Evolutionary conservation across 2,888 invertebrate species (phyloP).

Genomic region (Polymixis flavicincta): DNA sequence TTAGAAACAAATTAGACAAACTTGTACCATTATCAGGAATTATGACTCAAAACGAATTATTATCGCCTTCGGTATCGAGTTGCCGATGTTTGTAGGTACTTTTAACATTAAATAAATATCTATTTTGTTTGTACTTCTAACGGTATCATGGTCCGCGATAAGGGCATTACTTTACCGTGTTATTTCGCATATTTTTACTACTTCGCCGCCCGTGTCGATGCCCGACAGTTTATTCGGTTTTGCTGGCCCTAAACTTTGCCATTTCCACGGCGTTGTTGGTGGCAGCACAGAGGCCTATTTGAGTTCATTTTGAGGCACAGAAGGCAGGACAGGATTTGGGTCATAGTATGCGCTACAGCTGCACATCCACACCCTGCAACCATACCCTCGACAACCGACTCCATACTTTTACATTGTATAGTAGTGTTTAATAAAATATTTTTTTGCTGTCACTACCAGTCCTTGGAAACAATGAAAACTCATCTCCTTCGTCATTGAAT

Average conservation of each 20-base stretch:
- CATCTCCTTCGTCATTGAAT: constrained; percentile 6
- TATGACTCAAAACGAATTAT: constrained; percentile 50
- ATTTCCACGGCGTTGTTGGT: not conserved
- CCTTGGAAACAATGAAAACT: constrained; percentile 14
- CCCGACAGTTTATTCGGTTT: too few species aligned
- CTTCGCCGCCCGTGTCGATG: not conserved
- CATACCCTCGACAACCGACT: too few species aligned
- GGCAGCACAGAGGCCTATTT: too few species aligned
- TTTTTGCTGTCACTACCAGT: not conserved
- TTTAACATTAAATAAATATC: constrained; percentile 36
- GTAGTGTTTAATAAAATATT: not conserved
- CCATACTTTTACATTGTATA: not conserved
- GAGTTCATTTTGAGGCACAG: not conserved
- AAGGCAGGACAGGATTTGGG: not conserved
- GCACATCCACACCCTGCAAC: not conserved
- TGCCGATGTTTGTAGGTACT: constrained; percentile 58
- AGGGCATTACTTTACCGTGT: not conserved
- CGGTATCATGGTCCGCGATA: constrained; percentile 31
- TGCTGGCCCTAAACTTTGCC: not conserved
- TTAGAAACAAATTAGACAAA: constrained; percentile 52
- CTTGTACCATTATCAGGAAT: constrained; percentile 44
- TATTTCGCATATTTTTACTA: constrained; percentile 10
- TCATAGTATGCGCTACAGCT: not conserved
- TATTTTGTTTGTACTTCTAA: constrained; percentile 32
- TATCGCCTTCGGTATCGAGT: constrained; percentile 45